Conservation (phyloP, 1,140 invertebrate species). For the Olivierus martensii region DNA sequence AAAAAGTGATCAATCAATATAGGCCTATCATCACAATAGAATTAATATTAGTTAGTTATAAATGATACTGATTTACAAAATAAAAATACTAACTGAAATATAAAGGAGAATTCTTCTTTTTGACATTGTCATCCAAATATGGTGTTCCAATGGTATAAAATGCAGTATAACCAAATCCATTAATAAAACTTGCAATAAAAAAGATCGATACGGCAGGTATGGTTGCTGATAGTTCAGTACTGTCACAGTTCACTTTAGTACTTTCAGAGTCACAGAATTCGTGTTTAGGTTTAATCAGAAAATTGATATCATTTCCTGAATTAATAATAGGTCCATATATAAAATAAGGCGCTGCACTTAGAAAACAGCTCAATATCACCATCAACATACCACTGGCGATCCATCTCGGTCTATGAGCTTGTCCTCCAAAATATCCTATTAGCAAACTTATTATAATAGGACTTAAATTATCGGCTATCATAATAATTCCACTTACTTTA, state of each 20-base stretch:
- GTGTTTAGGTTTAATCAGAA: neutral
- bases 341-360: slow-evolving; percentile 48
- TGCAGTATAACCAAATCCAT: slow-evolving; percentile 19
- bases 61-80: no score
- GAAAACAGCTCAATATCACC: slow-evolving; percentile 48
- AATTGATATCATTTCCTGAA: slow-evolving; percentile 17
- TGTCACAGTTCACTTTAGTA: neutral
- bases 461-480: slow-evolving; percentile 31
- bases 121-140: slow-evolving; percentile 18
- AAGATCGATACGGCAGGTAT: slow-evolving; percentile 17
- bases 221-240: slow-evolving; percentile 28
- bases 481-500: slow-evolving; percentile 45
- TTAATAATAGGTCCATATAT: slow-evolving; percentile 39
- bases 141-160: slow-evolving; percentile 11
- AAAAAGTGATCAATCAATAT: no score
- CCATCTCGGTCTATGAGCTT: slow-evolving; percentile 51
- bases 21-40: no score
- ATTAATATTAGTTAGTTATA: no score
- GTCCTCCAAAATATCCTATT: slow-evolving; percentile 48
- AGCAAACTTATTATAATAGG: slow-evolving; percentile 36
- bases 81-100: slow-evolving; percentile 16
- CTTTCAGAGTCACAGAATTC: slow-evolving; percentile 4
- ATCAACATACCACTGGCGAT: slow-evolving; percentile 51
- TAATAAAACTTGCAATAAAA: slow-evolving; percentile 17
- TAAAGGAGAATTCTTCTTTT: slow-evolving; percentile 17